Conservation (phyloP, 1,140 invertebrate genomes). For the Drosophila truncata region DNA sequence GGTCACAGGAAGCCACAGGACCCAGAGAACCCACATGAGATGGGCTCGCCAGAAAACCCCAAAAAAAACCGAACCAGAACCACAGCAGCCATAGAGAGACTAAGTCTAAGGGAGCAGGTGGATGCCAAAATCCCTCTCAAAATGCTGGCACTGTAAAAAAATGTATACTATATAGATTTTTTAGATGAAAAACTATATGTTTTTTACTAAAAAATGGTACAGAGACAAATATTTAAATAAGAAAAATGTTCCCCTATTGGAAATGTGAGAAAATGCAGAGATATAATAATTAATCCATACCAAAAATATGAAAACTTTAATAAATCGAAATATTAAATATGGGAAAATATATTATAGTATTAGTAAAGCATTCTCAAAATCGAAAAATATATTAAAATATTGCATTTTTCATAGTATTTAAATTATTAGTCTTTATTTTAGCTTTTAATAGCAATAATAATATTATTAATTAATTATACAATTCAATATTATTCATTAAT, state of each 20-base stretch:
- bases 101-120: constrained; percentile 21
- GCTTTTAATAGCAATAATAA: too few species aligned
- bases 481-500: too few species aligned
- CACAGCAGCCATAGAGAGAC: constrained; percentile 6
- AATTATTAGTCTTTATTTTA: too few species aligned
- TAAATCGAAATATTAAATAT: background rate
- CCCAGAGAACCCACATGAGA: background rate
- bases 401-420: too few species aligned
- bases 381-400: too few species aligned
- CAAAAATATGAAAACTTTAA: background rate
- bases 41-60: constrained; percentile 2
- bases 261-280: background rate
- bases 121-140: background rate
- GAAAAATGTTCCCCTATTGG: too few species aligned
- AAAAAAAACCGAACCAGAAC: background rate
- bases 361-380: too few species aligned
- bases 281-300: background rate
- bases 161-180: background rate
- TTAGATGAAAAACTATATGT: background rate
- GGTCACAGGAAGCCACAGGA: background rate
- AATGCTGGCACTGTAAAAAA: background rate
- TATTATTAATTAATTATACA: too few species aligned
- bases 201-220: too few species aligned
- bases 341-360: background rate
- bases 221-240: too few species aligned